Evolutionary conservation across 2,113 vertebrate genomes (phyloP).

Genomic region (Toxotes jaculatrix): DNA sequence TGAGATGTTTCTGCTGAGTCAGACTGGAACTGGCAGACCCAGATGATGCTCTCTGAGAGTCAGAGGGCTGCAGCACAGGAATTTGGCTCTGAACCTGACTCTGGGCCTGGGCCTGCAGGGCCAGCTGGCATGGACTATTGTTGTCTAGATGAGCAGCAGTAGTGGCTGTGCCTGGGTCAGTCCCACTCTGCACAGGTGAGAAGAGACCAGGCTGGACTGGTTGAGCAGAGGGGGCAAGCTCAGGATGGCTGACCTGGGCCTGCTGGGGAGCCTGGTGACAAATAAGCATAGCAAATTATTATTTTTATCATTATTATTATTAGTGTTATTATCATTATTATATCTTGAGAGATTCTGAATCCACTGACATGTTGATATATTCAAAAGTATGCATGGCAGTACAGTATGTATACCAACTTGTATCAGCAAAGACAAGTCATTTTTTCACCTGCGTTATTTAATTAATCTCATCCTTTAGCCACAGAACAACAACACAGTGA

Average conservation of each 20-base stretch:
- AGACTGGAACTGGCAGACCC: conserved; percentile 65
- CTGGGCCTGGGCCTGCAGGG: conserved; percentile 56
- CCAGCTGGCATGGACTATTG: conserved; percentile 59
- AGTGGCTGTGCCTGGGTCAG: conserved; percentile 51
- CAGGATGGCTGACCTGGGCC: conserved; percentile 41
- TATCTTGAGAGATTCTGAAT: background rate
- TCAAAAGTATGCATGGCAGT: background rate
- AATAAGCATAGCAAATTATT: background rate
- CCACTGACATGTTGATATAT: background rate
- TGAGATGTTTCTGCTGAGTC: conserved; percentile 78
- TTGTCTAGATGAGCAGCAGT: conserved; percentile 60
- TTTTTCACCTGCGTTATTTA: too few relatives aligned
- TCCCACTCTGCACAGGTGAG: conserved; percentile 55
- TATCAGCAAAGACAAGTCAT: background rate
- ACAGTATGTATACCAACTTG: background rate
- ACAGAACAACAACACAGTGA: background rate
- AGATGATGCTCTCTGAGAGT: conserved; percentile 79
- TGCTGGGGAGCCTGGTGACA: conserved; percentile 53
- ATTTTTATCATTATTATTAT: background rate
- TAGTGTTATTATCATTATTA: background rate
- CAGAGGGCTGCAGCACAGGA: conserved; percentile 77
- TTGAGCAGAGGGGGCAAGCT: conserved; percentile 44
- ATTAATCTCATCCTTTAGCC: background rate
- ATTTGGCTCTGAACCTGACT: conserved; percentile 72
- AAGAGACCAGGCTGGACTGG: conserved; percentile 51